Conservation (phyloP, 1,140 invertebrate species). For the Ladona fulva region DNA sequence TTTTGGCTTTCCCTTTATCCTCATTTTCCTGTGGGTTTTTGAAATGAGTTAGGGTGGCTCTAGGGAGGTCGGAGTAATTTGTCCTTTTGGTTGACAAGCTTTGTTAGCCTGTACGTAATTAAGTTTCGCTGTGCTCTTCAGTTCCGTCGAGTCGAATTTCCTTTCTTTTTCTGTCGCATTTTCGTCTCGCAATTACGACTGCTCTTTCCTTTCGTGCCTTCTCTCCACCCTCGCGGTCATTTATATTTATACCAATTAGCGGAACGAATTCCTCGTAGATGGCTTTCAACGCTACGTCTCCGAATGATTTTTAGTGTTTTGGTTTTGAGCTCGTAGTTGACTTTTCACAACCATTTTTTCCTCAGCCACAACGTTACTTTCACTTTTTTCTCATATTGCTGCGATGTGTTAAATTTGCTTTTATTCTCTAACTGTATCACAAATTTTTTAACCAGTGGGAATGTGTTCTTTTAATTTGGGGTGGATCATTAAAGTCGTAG, state of each 20-base stretch:
- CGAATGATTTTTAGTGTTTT: too few species aligned
- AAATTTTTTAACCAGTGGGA: too few species aligned
- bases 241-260: not conserved
- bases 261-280: too few species aligned
- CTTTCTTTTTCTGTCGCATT: not conserved
- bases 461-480: too few species aligned
- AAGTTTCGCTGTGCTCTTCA: not conserved
- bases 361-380: too few species aligned
- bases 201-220: not conserved
- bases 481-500: too few species aligned
- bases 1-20: not conserved
- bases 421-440: too few species aligned
- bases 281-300: too few species aligned
- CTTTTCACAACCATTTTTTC: too few species aligned
- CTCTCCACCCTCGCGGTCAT: not conserved
- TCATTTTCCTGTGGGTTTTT: not conserved
- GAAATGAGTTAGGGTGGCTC: not conserved
- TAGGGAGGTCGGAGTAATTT: not conserved
- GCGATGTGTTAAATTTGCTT: too few species aligned
- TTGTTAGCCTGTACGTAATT: not conserved
- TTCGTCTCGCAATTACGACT: not conserved
- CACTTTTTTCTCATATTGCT: too few species aligned
- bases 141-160: not conserved
- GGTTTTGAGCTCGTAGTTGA: too few species aligned
- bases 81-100: slow-evolving; percentile 8